Evolutionary conservation across 2,888 invertebrate species (phyloP), one percentile per base, ranked within the genome.

Genomic region (Odontomyia ornata): DNA sequence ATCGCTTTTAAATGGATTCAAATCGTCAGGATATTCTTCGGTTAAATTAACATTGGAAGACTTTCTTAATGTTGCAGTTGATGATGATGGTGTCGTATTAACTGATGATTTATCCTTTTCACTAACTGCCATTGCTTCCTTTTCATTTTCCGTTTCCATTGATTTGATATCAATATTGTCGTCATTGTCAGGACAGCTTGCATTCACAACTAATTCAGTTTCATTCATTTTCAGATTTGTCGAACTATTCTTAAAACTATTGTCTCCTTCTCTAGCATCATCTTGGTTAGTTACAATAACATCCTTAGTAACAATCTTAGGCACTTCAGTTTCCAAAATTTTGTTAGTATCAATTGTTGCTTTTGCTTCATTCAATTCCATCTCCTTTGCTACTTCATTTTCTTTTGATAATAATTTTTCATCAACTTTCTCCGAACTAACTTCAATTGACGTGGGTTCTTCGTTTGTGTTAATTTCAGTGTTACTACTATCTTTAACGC

Each of bases 1-100:
- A 76, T 93, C 93, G 81, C 92, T 92, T 46, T 90, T 91, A 87
- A 96, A 96, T 4, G 96, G 96, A 88, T 96, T 96, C 80, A 95
- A 88, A 83, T 93, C 91, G 80, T 91, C 91, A 0, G 96, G 96
- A 87, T 96, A 95, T 56, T 82, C 80, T 76, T 81, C 80, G 21
- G 77, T 21, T 65, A 28, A 1, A 18, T 62, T 76, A 4, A 25
- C 56, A 67, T 46, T 47, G 5, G 64, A 43, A 46, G 71, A 23
- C 23, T 23, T 47, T 25, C 71, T 46, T 36, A 36, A 36, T 36
- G 36, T 36, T 36, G 36, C 36, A 5, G 36, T 36, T 36, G 36
- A 36, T 36, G 36, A 36, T 73, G 47, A 64, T 57, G 67, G 52
- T 25, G 52, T 62, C 25, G 43, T 27, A 72, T 21, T 23, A 30